phyloP scores from a whole-genome alignment of 2,113 vertebrate genomes.

The Colistium nudipinnis region DNA sequence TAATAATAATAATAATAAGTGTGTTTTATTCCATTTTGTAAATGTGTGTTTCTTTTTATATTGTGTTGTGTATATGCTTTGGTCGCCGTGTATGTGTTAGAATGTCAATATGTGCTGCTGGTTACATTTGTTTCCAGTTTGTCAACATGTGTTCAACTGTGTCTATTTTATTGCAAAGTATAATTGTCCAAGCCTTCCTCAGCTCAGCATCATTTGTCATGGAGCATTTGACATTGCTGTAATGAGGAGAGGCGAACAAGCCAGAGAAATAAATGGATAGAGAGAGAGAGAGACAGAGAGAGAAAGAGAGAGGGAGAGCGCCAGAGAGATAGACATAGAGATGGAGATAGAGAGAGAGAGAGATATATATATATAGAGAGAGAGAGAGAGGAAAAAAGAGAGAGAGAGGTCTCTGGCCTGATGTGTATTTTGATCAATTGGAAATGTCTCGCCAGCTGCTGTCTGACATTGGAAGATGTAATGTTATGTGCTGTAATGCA shows the following conservation, averaged over 20 bases:
- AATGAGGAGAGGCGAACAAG: conserved; percentile 13
- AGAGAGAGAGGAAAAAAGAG: no score
- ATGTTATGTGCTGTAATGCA: no score
- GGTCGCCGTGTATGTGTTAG: background rate
- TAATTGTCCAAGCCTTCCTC: conserved; percentile 1
- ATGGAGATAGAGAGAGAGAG: background rate
- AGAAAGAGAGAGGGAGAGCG: no score
- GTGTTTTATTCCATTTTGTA: background rate
- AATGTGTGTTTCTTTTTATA: background rate
- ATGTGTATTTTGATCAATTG: conserved; percentile 21
- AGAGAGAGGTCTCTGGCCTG: no score
- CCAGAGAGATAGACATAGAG: no score
- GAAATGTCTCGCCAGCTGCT: background rate
- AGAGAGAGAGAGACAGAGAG: background rate
- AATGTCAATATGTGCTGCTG: background rate
- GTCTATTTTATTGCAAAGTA: background rate
- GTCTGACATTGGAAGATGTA: background rate
- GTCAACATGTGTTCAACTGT: background rate
- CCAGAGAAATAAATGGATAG: background rate
- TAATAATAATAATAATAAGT: no score
- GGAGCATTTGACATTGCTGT: conserved; percentile 6
- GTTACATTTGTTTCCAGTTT: background rate
- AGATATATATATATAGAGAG: no score
- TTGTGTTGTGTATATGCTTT: background rate
- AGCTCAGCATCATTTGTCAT: conserved; percentile 21